Evolutionary conservation across 30 jellyfish, hydroid and myxozoan genomes (phyloP).

Genomic region (Aurelia aurita): DNA sequence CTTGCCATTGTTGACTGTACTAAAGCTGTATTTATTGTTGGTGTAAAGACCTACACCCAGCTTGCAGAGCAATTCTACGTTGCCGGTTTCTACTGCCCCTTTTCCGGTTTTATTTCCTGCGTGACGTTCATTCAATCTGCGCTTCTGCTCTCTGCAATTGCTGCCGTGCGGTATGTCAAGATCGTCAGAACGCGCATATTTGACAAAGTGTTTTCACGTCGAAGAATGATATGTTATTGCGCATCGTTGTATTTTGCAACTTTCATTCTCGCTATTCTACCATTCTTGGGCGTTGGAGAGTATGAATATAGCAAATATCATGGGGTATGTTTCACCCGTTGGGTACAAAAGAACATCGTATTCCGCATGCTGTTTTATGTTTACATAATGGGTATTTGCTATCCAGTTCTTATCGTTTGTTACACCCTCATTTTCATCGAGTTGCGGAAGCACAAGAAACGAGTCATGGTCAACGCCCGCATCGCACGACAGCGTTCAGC

Average conservation of each 20-base stretch:
- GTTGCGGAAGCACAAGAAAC: slow-evolving; percentile 68
- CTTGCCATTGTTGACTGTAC: slow-evolving; percentile 74
- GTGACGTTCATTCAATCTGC: slow-evolving; percentile 76
- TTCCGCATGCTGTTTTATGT: slow-evolving; percentile 85
- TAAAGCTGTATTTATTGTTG: slow-evolving; percentile 65
- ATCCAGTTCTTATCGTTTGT: slow-evolving; percentile 68
- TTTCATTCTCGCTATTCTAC: slow-evolving; percentile 66
- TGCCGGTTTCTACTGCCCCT: slow-evolving; percentile 61
- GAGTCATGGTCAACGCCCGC: slow-evolving; percentile 24
- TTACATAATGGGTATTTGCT: slow-evolving; percentile 70
- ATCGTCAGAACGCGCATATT: slow-evolving; percentile 59
- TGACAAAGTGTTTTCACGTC: slow-evolving; percentile 36
- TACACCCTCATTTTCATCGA: slow-evolving; percentile 50
- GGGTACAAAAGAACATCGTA: slow-evolving; percentile 48
- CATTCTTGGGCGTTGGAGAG: slow-evolving; percentile 80
- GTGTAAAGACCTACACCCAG: slow-evolving; percentile 75
- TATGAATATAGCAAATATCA: slow-evolving; percentile 78
- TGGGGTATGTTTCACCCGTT: slow-evolving; percentile 87
- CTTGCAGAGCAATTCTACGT: slow-evolving; percentile 36
- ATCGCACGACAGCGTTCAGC: slow-evolving; percentile 41
- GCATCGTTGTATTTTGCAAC: slow-evolving; percentile 34
- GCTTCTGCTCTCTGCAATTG: slow-evolving; percentile 76
- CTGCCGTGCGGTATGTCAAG: slow-evolving; percentile 73
- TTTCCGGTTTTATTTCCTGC: slow-evolving; percentile 76
- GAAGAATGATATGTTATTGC: slow-evolving; percentile 43